Base-by-base conservation (phyloP, 2,113 vertebrate species). In the Proteles cristata region DNA sequence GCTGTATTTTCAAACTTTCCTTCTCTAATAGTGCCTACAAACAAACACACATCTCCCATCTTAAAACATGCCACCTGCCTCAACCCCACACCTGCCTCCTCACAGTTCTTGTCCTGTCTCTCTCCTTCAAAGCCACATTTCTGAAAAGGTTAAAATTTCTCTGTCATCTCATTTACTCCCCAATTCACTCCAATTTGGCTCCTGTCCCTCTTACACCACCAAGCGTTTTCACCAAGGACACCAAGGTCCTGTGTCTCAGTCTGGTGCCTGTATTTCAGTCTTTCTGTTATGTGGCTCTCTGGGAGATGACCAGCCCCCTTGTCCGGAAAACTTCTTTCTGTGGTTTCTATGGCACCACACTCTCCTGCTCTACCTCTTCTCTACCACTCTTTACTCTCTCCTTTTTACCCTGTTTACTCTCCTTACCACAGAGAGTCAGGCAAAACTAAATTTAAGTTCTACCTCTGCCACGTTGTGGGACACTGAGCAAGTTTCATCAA, bases 91-190 rank as follows among this genome's bases (percentile, higher is more conserved):
- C 45, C 31, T 61, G 45, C 53, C 86, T 68, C 28, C n/a, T 4
- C 16, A 50, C 9, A 83, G 63, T 55, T 61, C 87, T 86, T 88
- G 33, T n/a, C 61, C 63, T 50, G 88, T 65, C 33, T 43, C 21
- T 93, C 63, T 85, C 66, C 81, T 88, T 94, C 77, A 79, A 73
- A 66, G 39, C 31, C 31, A 84, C 33, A 71, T 85, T 94, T 90
- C 93, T 88, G 43, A 84, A 94, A 63, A 92, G 33, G 50, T 21
- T 77, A 31, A 69, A 55, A 55, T 58, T 65, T 92, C 65, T 95
- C 83, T 43, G 4, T 16, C 35, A 33, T 50, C 53, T 86, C 74
- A 66, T 79, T 68, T 55, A 79, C n/a, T 88, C 61, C 55, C 8
- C 39, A 80, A 7, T 61, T 77, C 21, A 12, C 19, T 86, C 23